Evolutionary conservation across 64 coral and sea anemone species (phyloP).

Genomic region (Catalaphyllia jardinei): DNA sequence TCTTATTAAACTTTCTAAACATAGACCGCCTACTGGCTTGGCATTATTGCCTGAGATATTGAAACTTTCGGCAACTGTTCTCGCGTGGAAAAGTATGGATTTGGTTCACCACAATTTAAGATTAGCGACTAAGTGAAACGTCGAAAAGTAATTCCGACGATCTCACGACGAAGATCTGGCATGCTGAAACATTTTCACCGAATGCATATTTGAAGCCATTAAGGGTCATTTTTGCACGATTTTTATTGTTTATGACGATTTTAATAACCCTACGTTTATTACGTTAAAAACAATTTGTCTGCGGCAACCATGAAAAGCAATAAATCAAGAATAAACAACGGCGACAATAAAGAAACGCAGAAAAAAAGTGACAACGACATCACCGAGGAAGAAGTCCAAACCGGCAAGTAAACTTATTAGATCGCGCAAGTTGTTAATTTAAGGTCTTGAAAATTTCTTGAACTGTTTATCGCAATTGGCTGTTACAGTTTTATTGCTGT

Average conservation of each 20-base stretch:
- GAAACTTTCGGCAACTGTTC: conserved; percentile 75
- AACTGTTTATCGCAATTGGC: not conserved
- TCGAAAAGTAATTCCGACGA: not conserved
- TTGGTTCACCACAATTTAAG: not conserved
- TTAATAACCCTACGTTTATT: conserved; percentile 85
- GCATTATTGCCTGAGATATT: conserved; percentile 92
- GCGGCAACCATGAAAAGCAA: conserved; percentile 80
- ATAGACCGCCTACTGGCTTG: conserved; percentile 96
- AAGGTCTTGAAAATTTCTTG: not conserved
- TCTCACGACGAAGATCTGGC: not conserved
- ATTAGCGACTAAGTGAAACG: not conserved
- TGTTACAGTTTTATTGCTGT: not conserved
- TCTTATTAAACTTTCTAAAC: conserved; percentile 99
- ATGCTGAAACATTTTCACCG: conserved; percentile 14
- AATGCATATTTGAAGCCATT: conserved; percentile 45
- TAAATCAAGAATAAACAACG: conserved; percentile 83
- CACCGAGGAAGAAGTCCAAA: not conserved
- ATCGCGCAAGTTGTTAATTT: not conserved
- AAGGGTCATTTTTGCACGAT: conserved; percentile 40
- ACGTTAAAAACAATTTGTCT: conserved; percentile 91
- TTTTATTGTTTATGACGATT: conserved; percentile 67
- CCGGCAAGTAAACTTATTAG: conserved; percentile 12
- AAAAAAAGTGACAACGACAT: conserved; percentile 14
- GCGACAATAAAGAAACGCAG: conserved; percentile 38
- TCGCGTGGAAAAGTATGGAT: not conserved